These are phyloP conservation scores for Toxotes jaculatrix DNA, from an alignment of 2,113 vertebrate genomes.

Conservation along the genomic window DNA sequence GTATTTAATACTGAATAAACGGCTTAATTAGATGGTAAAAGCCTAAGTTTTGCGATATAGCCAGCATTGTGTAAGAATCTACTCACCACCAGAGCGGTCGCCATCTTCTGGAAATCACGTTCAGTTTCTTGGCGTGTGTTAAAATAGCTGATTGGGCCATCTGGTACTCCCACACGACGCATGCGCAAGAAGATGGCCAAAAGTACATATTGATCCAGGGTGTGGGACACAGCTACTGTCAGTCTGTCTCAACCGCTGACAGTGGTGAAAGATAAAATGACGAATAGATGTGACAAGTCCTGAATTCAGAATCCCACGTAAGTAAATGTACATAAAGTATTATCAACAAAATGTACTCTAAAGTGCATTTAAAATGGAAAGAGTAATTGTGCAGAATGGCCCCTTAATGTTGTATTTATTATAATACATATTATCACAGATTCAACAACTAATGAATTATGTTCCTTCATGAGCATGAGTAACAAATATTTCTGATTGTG, in stretches of 20 bases:
- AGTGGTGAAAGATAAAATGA: background rate
- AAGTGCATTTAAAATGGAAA: too few species aligned
- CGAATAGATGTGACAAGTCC: too few species aligned
- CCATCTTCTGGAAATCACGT: constrained; percentile 91
- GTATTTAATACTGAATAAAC: too few species aligned
- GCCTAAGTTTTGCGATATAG: rapidly evolving
- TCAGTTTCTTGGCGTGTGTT: constrained; percentile 72
- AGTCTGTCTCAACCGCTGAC: too few species aligned
- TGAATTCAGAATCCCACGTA: too few species aligned
- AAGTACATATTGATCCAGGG: background rate
- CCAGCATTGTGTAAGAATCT: background rate
- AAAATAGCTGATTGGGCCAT: constrained; percentile 85
- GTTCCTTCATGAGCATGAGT: too few species aligned
- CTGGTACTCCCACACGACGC: constrained; percentile 22
- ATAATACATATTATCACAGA: too few species aligned
- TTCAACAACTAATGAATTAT: too few species aligned
- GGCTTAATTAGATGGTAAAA: too few species aligned
- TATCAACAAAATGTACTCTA: too few species aligned
- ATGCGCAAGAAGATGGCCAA: constrained; percentile 41
- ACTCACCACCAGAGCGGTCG: constrained; percentile 96
- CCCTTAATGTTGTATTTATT: background rate
- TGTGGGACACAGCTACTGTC: background rate
- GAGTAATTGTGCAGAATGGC: background rate
- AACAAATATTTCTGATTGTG: background rate
- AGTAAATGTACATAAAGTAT: too few species aligned